Percentiles rank a stretch among this genome's conserved stretches.
phyloP scores from a whole-genome alignment of 2,113 vertebrate genomes.

The Antennarius striatus region DNA sequence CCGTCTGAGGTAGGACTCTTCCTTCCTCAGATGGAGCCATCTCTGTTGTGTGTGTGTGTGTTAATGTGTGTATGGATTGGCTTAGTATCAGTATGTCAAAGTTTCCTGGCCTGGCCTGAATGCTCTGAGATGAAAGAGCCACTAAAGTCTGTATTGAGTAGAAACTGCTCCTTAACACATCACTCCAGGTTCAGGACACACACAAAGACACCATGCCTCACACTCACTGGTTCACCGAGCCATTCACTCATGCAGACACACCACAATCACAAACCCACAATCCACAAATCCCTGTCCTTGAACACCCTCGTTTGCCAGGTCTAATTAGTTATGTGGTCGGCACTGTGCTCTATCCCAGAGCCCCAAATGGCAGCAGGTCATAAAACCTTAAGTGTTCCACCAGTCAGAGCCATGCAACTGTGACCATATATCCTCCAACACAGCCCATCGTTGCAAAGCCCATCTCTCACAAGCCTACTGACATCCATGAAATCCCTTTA shows the following conservation, averaged over 20 bases:
- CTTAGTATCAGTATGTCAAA: constrained; percentile 58
- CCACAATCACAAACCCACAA: constrained; percentile 53
- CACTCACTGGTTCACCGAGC: constrained; percentile 50
- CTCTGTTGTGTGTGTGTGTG: constrained; percentile 37
- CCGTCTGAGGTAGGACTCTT: constrained; percentile 1
- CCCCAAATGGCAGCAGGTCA: constrained; percentile 83
- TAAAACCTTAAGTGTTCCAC: constrained; percentile 86
- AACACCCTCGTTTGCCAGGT: constrained; percentile 62
- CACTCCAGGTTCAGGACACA: constrained; percentile 71
- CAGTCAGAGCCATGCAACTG: constrained; percentile 77
- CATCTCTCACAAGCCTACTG: constrained; percentile 67
- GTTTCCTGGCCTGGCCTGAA: constrained; percentile 83
- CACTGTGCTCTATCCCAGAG: constrained; percentile 72
- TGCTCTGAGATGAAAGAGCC: constrained; percentile 81
- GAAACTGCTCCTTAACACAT: constrained; percentile 71
- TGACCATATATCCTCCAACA: constrained; percentile 81
- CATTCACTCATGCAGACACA: constrained; percentile 43
- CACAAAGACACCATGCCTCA: constrained; percentile 34
- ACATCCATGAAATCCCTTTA: constrained; percentile 82
- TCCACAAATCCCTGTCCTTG: constrained; percentile 64
- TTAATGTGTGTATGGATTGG: constrained; percentile 30
- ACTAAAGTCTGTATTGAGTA: constrained; percentile 78
- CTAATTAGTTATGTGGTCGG: constrained; percentile 84
- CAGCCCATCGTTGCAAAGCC: constrained; percentile 78
- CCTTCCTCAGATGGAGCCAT: constrained; percentile 16